Evolutionary conservation across 2,113 vertebrate genomes (phyloP).

Genomic region (Excalfactoria chinensis): DNA sequence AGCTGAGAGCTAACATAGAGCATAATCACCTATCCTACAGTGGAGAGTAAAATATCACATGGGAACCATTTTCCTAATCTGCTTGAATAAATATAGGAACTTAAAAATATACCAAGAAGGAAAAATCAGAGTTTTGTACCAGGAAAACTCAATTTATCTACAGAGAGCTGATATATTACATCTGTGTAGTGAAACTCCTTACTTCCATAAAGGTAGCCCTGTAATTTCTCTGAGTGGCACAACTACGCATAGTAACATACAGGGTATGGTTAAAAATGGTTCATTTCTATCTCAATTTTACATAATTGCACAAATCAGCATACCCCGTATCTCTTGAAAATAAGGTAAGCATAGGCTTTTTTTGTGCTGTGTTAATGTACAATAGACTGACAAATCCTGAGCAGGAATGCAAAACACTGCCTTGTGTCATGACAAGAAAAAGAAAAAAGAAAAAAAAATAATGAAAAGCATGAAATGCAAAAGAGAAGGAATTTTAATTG

Average conservation of each 20-base stretch:
- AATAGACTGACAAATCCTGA: neutral
- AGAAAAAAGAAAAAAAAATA: neutral
- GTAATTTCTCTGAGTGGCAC: neutral
- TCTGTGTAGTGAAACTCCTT: neutral
- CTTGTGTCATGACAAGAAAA: neutral
- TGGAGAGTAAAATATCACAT: neutral
- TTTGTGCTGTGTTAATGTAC: neutral
- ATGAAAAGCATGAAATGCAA: neutral
- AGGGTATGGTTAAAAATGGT: neutral
- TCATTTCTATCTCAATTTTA: neutral
- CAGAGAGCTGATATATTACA: neutral
- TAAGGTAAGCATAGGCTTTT: neutral
- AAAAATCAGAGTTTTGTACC: neutral
- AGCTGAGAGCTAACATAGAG: neutral
- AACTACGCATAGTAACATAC: neutral
- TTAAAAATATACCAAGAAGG: neutral
- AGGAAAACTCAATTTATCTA: neutral
- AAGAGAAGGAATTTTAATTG: slow-evolving; percentile 19
- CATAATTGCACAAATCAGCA: neutral
- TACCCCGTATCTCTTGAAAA: neutral
- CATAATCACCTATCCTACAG: neutral
- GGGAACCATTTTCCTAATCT: neutral
- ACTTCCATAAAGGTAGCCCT: neutral
- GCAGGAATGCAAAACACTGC: neutral
- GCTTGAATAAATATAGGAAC: neutral